phyloP scores from a whole-genome alignment of 2,113 vertebrate species.

The Herpetotheres cachinnans region DNA sequence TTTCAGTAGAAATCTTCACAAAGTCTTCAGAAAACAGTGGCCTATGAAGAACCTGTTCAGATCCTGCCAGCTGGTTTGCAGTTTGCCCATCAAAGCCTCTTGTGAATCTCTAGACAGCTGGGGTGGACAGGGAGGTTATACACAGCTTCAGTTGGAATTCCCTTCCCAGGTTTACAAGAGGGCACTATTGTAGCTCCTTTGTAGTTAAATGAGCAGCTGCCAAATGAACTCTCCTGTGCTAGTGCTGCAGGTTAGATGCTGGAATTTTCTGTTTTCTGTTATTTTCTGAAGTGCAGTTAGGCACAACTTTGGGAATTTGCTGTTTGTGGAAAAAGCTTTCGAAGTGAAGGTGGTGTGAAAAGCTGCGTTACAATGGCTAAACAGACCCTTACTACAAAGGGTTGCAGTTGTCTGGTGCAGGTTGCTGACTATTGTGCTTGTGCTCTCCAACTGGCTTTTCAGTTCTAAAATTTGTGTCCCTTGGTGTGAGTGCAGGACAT shows the following conservation, averaged over 20 bases:
- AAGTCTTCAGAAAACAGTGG: not conserved
- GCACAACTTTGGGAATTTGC: not conserved
- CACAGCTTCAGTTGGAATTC: not conserved
- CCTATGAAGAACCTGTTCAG: not conserved
- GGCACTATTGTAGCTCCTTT: not conserved
- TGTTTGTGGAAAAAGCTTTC: not conserved
- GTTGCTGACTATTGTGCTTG: too few species aligned
- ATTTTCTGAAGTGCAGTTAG: not conserved
- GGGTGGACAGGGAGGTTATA: not conserved
- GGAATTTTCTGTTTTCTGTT: not conserved
- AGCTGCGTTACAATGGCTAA: not conserved
- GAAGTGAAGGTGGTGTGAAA: not conserved
- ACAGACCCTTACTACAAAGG: rapidly evolving
- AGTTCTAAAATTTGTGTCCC: not conserved
- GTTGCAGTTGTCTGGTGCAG: not conserved
- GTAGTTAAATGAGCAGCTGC: not conserved
- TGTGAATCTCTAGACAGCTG: not conserved
- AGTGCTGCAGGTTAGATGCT: not conserved
- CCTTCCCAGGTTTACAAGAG: not conserved
- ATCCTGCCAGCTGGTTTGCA: not conserved
- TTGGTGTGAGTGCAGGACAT: not conserved
- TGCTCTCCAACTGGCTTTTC: not conserved
- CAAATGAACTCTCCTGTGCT: not conserved
- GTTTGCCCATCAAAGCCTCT: not conserved
- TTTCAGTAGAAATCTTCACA: not conserved